A percentile compares a stretch with the other conserved stretches of the same genome.
phyloP scores from a whole-genome alignment of 1,140 invertebrate species.

The Sinonovacula constricta region DNA sequence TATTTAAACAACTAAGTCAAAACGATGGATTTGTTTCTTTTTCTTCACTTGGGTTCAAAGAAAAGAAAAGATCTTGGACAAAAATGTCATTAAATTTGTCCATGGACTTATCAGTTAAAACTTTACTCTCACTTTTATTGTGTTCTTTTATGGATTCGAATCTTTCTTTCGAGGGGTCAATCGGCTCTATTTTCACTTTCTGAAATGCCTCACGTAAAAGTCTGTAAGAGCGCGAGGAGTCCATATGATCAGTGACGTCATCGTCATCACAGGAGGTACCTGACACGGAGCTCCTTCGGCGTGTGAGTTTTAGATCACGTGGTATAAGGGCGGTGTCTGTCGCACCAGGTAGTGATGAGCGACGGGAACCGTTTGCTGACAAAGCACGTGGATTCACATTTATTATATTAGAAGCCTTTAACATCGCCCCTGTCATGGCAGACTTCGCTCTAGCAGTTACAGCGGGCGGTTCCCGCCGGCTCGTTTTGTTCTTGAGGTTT shows the following conservation, averaged over 20 bases:
- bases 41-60: too few species aligned
- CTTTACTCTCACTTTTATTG: background rate
- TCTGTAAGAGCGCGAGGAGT: constrained; percentile 7
- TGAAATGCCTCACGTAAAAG: constrained; percentile 30
- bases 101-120: constrained; percentile 20
- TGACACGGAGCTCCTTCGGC: background rate
- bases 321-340: background rate
- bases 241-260: background rate
- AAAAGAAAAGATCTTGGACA: too few species aligned
- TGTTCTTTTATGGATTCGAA: constrained; percentile 16
- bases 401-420: too few species aligned
- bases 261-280: constrained; percentile 1
- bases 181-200: constrained; percentile 19
- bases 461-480: too few species aligned
- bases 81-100: constrained; percentile 26
- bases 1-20: too few species aligned
- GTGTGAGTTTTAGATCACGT: background rate
- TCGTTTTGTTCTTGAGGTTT: background rate
- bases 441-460: too few species aligned
- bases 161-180: constrained; percentile 2
- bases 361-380: background rate
- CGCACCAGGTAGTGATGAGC: background rate
- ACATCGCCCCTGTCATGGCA: background rate
- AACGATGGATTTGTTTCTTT: too few species aligned
- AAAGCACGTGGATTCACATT: background rate